Evolutionary conservation across 1,140 invertebrate species (phyloP), one percentile per base, ranked within the genome.

Genomic region (Popillia japonica): DNA sequence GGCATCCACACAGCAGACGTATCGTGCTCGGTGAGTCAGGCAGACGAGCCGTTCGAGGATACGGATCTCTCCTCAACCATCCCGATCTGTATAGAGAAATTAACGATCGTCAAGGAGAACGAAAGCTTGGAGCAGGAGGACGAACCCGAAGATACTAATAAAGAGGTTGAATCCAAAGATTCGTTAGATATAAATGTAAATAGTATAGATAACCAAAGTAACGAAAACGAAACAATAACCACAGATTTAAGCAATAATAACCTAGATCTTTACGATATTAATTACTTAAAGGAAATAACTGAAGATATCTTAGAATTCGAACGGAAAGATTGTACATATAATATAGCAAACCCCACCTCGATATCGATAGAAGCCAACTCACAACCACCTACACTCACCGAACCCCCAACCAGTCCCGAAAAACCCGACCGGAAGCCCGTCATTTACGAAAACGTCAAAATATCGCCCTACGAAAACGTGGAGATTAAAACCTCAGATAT

Each of bases 1-100:
- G 94, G 94, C 3, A 94, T 95, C 75, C 94, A 95, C 80, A 95
- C 93, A 34, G 92, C 92, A 1, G 93, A 94, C 83, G 93, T 93
- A 22, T 94, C 93, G 17, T 93, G 92, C 82, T 92, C 91, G 27
- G 92, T 93, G 4, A 93, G 92, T 83, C 93, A 94, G 85, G 90
- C 91, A 8, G 91, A 92, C 80, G 93, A 94, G 81, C 90, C 91
- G 6, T 89, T 87, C 73, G 89, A 90, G 82, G 83, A 84, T 41
- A 44, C 75, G 3, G 80, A 82, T 48, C 68, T 78, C n/a, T 76
- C 74, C 3, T 64, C 61, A 22, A 79, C 78, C 14, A 82, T 83
- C 75, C 81, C 83, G 10, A 82, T 78, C 68, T 81, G 82, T 77
- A 84, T 83, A 10, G 81, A 84, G 61, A 84, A 82, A 77, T 79